Evolutionary conservation across 2,888 invertebrate genomes (phyloP).

Genomic region (Orthosia gothica): DNA sequence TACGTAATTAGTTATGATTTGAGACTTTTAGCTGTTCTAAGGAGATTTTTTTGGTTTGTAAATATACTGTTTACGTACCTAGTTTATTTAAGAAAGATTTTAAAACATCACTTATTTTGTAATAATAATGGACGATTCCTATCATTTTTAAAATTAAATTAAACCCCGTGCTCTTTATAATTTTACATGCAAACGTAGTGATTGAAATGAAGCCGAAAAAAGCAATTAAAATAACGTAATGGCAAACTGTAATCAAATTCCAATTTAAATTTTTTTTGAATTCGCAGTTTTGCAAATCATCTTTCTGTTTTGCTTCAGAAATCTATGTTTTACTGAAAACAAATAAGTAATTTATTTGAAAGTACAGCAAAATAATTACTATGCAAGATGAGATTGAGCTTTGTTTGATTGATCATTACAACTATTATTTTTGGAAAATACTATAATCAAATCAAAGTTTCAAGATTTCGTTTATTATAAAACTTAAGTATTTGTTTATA

Average conservation of each 20-base stretch:
- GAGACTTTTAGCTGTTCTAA: background rate
- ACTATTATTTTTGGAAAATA: conserved; percentile 4
- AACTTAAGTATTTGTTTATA: too few relatives aligned
- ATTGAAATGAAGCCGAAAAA: background rate
- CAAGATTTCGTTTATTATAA: background rate
- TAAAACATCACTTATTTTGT: background rate
- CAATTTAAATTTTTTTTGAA: too few relatives aligned
- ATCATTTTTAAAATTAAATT: too few relatives aligned
- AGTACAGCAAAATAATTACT: conserved; percentile 15
- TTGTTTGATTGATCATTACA: conserved; percentile 32
- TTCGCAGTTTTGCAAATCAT: conserved; percentile 10
- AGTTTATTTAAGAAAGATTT: background rate
- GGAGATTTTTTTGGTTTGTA: background rate
- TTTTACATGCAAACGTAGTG: background rate
- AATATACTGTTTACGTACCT: background rate
- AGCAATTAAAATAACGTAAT: background rate
- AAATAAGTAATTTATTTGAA: conserved; percentile 11
- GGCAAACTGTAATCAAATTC: background rate
- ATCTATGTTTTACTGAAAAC: background rate
- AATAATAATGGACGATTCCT: background rate
- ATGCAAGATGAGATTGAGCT: conserved; percentile 27
- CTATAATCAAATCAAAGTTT: background rate
- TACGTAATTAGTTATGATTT: conserved; percentile 26
- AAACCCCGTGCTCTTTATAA: background rate
- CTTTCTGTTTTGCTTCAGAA: background rate